A percentile compares a stretch with the other conserved stretches of the same genome.
These are phyloP conservation scores for Callimorpha dominula DNA, from an alignment of 2,888 invertebrate genomes.

Conservation along the genomic window DNA sequence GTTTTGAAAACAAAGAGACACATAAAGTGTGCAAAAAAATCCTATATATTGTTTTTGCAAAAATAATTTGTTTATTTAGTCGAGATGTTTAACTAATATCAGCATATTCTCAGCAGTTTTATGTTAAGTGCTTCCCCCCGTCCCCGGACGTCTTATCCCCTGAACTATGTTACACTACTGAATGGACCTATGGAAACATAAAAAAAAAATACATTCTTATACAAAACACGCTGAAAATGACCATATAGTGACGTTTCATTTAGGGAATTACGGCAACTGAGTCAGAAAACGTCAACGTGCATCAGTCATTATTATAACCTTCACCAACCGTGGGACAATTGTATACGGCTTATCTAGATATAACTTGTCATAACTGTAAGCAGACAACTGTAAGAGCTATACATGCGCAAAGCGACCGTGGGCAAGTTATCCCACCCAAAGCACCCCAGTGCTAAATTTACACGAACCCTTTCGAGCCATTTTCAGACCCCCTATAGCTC, in stretches of 20 bases:
- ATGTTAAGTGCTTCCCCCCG: not conserved
- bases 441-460: no score
- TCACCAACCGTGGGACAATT: not conserved
- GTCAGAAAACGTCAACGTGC: not conserved
- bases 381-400: not conserved
- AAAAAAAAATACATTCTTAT: not conserved
- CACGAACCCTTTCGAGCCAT: no score
- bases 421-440: not conserved
- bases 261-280: constrained; percentile 6
- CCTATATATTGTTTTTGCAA: no score
- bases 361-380: no score
- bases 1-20: no score
- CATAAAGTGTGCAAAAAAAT: no score
- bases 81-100: no score
- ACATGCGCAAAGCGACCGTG: not conserved
- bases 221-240: not conserved
- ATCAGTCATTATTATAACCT: not conserved
- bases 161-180: not conserved
- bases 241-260: not conserved
- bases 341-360: not conserved
- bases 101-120: not conserved
- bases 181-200: not conserved
- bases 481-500: no score
- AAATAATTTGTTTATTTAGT: no score
- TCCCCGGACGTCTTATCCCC: no score